Evolutionary conservation across 2,797 vertebrate species (phyloP).

Genomic region (Fundulus diaphanus): DNA sequence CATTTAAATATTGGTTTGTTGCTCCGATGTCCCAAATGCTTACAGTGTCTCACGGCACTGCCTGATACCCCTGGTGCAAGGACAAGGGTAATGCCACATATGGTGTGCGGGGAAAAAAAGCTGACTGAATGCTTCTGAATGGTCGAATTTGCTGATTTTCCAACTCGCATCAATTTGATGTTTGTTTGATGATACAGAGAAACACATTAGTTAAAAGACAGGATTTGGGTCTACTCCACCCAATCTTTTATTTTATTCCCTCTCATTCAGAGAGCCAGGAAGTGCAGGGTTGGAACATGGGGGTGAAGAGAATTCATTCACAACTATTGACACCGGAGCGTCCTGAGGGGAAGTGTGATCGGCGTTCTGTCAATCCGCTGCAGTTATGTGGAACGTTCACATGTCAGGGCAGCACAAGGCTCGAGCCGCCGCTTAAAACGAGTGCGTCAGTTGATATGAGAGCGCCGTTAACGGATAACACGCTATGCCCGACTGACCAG

Average conservation of each 20-base stretch:
- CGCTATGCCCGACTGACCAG: slow-evolving; percentile 32
- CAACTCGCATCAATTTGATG: background rate
- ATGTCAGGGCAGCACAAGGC: slow-evolving; percentile 53
- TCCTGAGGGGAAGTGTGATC: slow-evolving; percentile 62
- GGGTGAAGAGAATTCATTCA: slow-evolving; percentile 65
- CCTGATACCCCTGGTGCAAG: background rate
- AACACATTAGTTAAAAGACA: background rate
- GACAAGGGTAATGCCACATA: background rate
- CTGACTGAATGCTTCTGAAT: slow-evolving; percentile 1
- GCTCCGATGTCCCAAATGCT: slow-evolving; percentile 13
- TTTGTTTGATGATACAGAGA: background rate
- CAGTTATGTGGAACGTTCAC: slow-evolving; percentile 61
- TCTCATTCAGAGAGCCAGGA: slow-evolving; percentile 13
- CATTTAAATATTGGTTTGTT: slow-evolving; percentile 20
- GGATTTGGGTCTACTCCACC: background rate
- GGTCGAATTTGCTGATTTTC: background rate
- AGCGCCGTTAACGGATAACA: slow-evolving; percentile 34
- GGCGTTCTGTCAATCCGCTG: slow-evolving; percentile 68
- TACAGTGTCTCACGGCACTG: background rate
- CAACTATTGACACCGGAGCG: slow-evolving; percentile 62
- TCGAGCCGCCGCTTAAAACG: slow-evolving; percentile 30
- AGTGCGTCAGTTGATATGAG: slow-evolving; percentile 40
- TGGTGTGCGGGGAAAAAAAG: background rate
- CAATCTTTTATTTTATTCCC: background rate
- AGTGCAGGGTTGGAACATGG: background rate